Percentiles rank a stretch among this genome's conserved stretches.
Evolutionary conservation across 1,140 invertebrate genomes (phyloP).

Genomic region (Myzus persicae): DNA sequence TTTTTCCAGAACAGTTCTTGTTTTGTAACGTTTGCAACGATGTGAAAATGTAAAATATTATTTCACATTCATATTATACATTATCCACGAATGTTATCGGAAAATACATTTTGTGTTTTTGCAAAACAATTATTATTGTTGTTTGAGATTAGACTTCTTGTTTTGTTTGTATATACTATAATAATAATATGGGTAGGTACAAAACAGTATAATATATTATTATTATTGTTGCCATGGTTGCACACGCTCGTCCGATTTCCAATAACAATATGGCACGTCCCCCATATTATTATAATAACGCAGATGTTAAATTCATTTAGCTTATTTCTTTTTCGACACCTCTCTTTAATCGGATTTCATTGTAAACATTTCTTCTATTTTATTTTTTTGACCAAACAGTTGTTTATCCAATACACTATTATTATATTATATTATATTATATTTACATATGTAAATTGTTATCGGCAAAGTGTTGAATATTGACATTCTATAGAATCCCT

Average conservation of each 20-base stretch:
- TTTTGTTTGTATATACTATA: neutral
- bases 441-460: too few species aligned
- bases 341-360: neutral
- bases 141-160: neutral
- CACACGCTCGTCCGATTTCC: neutral
- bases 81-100: neutral
- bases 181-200: neutral
- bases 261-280: neutral
- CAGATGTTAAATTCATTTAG: neutral
- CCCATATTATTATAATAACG: neutral
- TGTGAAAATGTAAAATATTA: neutral
- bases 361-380: neutral
- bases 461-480: too few species aligned
- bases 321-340: neutral
- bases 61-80: neutral
- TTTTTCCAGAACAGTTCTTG: too few species aligned
- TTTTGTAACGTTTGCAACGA: too few species aligned
- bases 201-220: slow-evolving; percentile 3
- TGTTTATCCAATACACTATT: neutral
- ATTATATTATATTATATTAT: neutral
- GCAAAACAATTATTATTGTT: neutral
- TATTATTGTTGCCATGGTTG: neutral
- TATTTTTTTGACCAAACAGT: neutral
- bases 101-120: neutral
- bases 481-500: too few species aligned